Conservation (phyloP, 2,888 invertebrate genomes). For the Acleris literana region DNA sequence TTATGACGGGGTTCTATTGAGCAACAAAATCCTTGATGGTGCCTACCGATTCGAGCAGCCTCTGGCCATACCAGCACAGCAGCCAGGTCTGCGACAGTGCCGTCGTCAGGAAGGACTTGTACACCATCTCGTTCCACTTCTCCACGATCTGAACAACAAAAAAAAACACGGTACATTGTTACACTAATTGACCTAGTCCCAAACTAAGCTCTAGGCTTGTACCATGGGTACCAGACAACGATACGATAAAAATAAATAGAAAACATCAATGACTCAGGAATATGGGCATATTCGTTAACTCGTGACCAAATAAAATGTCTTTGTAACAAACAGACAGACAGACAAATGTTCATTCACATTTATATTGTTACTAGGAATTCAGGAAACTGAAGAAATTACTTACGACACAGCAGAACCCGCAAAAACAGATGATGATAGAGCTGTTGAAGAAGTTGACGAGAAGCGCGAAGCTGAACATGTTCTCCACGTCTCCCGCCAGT, state of each 20-base stretch:
- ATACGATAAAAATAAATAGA: too few species aligned
- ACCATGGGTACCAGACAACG: too few species aligned
- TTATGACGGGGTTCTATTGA: too few species aligned
- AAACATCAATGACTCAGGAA: too few species aligned
- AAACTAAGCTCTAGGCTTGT: too few species aligned
- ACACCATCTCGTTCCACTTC: slow-evolving; percentile 68
- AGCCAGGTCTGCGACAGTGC: slow-evolving; percentile 66
- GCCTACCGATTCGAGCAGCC: slow-evolving; percentile 66
- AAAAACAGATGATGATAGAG: slow-evolving; percentile 45
- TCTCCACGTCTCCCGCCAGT: slow-evolving; percentile 55
- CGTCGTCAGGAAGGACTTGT: slow-evolving; percentile 65
- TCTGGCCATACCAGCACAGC: slow-evolving; percentile 72
- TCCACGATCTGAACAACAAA: slow-evolving; percentile 56
- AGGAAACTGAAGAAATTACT: slow-evolving; percentile 37
- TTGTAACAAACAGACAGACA: too few species aligned
- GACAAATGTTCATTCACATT: too few species aligned
- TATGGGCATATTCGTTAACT: too few species aligned
- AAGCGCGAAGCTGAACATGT: slow-evolving; percentile 53
- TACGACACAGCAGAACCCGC: slow-evolving; percentile 62
- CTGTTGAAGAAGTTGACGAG: slow-evolving; percentile 39
- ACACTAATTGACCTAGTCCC: too few species aligned
- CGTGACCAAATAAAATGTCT: too few species aligned
- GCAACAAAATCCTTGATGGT: neutral
- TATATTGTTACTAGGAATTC: neutral
- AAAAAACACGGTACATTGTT: neutral